phyloP scores from a whole-genome alignment of 92 coral and sea anemone genomes.

The Heliopora coerulea region DNA sequence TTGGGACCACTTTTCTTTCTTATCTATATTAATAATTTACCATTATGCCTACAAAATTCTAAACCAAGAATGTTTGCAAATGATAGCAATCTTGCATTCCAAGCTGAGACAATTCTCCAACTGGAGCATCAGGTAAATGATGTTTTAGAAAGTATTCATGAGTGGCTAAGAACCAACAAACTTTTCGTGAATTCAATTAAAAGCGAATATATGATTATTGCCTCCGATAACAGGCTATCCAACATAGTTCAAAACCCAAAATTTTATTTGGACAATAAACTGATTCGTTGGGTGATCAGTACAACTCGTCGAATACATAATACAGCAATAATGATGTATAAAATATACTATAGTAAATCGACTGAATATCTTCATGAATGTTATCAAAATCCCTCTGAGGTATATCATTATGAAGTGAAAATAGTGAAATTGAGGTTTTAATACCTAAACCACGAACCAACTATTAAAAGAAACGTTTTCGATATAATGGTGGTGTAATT shows the following conservation, averaged over 20 bases:
- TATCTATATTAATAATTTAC: slow-evolving; percentile 7
- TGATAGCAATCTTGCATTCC: slow-evolving; percentile 15
- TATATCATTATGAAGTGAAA: background rate
- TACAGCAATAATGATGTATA: slow-evolving; percentile 1
- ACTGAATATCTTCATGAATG: background rate
- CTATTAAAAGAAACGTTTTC: slow-evolving; percentile 20
- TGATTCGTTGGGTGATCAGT: background rate
- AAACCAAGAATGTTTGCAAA: slow-evolving; percentile 24
- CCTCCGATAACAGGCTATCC: slow-evolving; percentile 2
- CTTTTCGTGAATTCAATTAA: slow-evolving; percentile 6
- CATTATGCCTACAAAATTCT: background rate
- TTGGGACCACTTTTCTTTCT: too few relatives aligned
- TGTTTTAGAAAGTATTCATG: background rate
- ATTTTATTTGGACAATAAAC: background rate
- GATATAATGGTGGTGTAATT: slow-evolving; percentile 30
- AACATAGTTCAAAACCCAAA: background rate
- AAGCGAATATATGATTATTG: slow-evolving; percentile 27
- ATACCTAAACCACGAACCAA: slow-evolving; percentile 28
- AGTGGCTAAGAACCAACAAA: slow-evolving; percentile 10
- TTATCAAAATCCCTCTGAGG: background rate
- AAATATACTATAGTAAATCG: background rate
- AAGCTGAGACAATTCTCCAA: background rate
- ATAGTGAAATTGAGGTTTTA: background rate
- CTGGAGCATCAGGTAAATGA: slow-evolving; percentile 3
- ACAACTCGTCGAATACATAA: background rate